A percentile compares a stretch with the other conserved stretches of the same genome.
Evolutionary conservation across 1,140 invertebrate genomes (phyloP).

Genomic region (Pseudobourletiella spinata): DNA sequence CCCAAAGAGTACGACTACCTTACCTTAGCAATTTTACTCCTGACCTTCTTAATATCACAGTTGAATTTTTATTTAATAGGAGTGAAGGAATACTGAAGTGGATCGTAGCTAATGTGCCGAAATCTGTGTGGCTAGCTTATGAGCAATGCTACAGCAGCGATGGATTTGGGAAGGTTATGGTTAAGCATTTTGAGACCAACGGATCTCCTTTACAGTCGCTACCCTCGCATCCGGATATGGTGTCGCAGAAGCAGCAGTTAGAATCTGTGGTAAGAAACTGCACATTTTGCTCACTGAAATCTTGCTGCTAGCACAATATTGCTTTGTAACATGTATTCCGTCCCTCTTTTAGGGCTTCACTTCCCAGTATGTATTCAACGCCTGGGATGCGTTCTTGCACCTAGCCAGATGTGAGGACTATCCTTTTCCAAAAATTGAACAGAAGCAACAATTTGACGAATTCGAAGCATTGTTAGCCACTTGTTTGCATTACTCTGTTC

Average conservation of each 20-base stretch:
- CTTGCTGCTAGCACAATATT: too few species aligned
- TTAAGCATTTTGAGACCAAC: slow-evolving; percentile 31
- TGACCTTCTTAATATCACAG: too few species aligned
- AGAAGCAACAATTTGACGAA: slow-evolving; percentile 33
- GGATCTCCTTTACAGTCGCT: slow-evolving; percentile 29
- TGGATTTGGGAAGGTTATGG: slow-evolving; percentile 33
- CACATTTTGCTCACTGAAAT: too few species aligned
- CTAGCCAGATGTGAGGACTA: slow-evolving; percentile 15
- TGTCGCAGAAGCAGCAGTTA: slow-evolving; percentile 20
- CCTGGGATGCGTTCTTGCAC: slow-evolving; percentile 29
- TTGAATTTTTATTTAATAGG: slow-evolving; percentile 14
- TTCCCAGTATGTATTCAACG: slow-evolving; percentile 22
- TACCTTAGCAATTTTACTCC: too few species aligned
- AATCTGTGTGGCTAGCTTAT: slow-evolving; percentile 31
- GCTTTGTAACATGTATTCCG: too few species aligned
- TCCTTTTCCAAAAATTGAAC: not conserved
- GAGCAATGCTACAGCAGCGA: slow-evolving; percentile 32
- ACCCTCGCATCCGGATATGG: not conserved
- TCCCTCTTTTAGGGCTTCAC: slow-evolving; percentile 26
- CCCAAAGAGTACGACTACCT: slow-evolving; percentile 33
- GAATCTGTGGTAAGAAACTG: slow-evolving; percentile 18
- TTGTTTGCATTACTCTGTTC: slow-evolving; percentile 33
- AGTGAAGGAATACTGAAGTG: slow-evolving; percentile 23
- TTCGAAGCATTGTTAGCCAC: slow-evolving; percentile 33
- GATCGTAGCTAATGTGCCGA: slow-evolving; percentile 20